These are phyloP conservation scores for Cnemophilus loriae DNA, from an alignment of 2,113 vertebrate species.

Conservation along the genomic window DNA sequence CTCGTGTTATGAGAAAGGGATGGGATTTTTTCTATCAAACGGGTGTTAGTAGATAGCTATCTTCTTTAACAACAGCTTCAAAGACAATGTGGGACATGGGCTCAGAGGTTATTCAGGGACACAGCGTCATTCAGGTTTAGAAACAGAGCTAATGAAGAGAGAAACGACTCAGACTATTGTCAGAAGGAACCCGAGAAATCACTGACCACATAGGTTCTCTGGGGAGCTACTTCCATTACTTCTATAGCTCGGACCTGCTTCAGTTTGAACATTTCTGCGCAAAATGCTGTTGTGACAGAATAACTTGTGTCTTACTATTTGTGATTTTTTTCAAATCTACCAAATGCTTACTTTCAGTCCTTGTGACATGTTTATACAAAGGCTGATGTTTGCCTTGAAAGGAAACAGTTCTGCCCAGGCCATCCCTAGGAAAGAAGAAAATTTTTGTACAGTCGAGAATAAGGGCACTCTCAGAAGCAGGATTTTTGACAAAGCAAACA, in stretches of 20 bases:
- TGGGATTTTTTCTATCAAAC: neutral
- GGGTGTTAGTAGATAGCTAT: neutral
- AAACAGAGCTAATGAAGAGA: neutral
- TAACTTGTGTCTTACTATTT: neutral
- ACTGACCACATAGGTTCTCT: neutral
- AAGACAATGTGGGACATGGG: neutral
- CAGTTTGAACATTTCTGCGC: neutral
- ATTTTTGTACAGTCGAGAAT: neutral
- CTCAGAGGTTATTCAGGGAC: neutral
- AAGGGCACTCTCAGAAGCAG: neutral
- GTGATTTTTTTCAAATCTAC: neutral
- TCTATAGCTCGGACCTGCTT: neutral
- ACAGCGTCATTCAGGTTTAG: neutral
- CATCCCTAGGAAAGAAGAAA: neutral
- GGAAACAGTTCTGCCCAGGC: neutral
- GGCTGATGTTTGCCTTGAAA: neutral
- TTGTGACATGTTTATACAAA: neutral
- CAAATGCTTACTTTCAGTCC: neutral
- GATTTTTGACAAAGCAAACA: neutral
- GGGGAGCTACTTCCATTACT: neutral
- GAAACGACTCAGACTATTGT: neutral
- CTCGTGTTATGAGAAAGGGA: neutral
- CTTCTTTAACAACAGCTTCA: neutral
- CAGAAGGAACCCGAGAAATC: neutral
- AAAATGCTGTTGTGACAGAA: neutral